A percentile compares a stretch with the other conserved stretches of the same genome.
These are phyloP conservation scores for Benthosema pterotum DNA, from an alignment of 2,797 vertebrate genomes.

Conservation along the genomic window DNA sequence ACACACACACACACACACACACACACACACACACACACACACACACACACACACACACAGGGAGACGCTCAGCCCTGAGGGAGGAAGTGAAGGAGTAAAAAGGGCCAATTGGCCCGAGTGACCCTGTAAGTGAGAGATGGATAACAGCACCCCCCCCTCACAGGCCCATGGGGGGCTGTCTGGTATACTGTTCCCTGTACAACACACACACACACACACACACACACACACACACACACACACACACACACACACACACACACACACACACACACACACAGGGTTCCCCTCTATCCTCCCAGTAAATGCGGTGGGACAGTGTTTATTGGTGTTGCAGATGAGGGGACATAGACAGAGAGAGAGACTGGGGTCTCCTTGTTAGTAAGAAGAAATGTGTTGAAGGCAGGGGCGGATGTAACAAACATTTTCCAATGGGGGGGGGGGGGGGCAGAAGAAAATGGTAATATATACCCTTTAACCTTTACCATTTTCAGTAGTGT, in stretches of 20 bases:
- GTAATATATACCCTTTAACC: no score
- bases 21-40: slow-evolving; percentile 1
- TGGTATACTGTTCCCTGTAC: slow-evolving; percentile 37
- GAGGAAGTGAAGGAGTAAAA: slow-evolving; percentile 41
- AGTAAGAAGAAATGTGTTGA: slow-evolving; percentile 36
- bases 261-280: slow-evolving; percentile 16
- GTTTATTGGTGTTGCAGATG: slow-evolving; percentile 63
- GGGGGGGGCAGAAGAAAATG: no score
- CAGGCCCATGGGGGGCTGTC: neutral
- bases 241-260: slow-evolving; percentile 16
- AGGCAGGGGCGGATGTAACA: no score
- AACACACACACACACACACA: slow-evolving; percentile 15
- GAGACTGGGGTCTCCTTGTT: slow-evolving; percentile 41
- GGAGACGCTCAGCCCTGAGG: slow-evolving; percentile 22
- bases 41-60: no score
- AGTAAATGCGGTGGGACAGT: slow-evolving; percentile 48
- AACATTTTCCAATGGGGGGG: no score
- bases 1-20: no score
- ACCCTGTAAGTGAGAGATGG: slow-evolving; percentile 56
- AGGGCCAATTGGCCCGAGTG: slow-evolving; percentile 31
- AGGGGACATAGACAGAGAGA: slow-evolving; percentile 42
- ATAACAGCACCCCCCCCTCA: no score
- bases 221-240: slow-evolving; percentile 4
- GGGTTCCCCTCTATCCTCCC: neutral
- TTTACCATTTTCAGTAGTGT: no score